phyloP scores from a whole-genome alignment of 2,113 vertebrate species.

The Ophthalmolycus amberensis region DNA sequence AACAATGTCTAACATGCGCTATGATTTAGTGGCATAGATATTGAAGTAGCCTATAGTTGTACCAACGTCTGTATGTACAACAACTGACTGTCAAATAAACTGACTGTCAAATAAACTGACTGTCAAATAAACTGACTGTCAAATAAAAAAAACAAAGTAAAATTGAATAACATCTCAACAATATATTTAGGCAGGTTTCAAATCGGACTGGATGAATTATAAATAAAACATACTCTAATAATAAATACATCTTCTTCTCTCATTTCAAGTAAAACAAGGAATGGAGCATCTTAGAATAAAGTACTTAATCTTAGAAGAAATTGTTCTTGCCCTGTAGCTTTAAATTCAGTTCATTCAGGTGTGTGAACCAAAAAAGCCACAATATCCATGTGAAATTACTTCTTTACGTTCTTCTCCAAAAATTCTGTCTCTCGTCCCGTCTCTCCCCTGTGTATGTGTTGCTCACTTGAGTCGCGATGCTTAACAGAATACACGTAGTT shows the following conservation, averaged over 20 bases:
- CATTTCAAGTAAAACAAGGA: not conserved
- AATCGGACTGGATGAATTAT: too few species aligned
- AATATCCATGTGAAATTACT: not conserved
- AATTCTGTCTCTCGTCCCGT: not conserved
- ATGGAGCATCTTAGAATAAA: too few species aligned
- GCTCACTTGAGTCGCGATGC: not conserved
- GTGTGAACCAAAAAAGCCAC: not conserved
- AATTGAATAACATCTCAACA: too few species aligned
- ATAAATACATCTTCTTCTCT: not conserved
- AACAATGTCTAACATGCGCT: not conserved
- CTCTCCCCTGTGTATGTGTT: not conserved
- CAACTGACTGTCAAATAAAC: not conserved
- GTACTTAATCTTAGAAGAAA: not conserved
- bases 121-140: too few species aligned
- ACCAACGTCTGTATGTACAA: not conserved
- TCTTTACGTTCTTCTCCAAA: not conserved
- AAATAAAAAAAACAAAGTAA: not conserved
- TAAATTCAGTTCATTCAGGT: not conserved
- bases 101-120: too few species aligned
- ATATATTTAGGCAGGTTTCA: too few species aligned
- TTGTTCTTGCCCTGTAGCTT: not conserved
- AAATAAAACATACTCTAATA: too few species aligned
- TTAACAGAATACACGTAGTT: not conserved
- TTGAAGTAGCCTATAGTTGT: not conserved
- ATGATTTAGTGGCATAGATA: not conserved